Base-by-base conservation (phyloP, 2,888 invertebrate species). In the Sinohyriopsis cumingii region DNA sequence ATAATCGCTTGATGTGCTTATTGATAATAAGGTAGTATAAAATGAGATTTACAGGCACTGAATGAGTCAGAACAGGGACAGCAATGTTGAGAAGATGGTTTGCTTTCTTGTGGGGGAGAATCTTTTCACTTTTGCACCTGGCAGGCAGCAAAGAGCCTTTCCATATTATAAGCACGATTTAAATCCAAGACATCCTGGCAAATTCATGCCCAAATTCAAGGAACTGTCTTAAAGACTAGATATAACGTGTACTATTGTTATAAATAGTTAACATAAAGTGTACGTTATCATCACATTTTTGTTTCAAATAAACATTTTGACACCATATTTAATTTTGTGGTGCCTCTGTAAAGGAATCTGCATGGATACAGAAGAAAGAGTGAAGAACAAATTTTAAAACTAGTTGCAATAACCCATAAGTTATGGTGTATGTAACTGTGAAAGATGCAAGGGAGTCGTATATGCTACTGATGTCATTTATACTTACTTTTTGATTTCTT, bases 41-140 rank as follows among this genome's bases (percentile, higher is more conserved):
- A 67, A 73, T 57, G 69, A 66, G 19, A 19, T 73, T 9, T 69
- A 73, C 53, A 56, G 72, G 6, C 69, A 72, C 59, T 5, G 69
- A 55, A 25, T 64, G 55, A n/a, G n/a, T 25, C 54, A 62, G 15
- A 69, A 69, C 24, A 24, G 69, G 20, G 69, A 73, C 55, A 25
- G 24, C 22, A 67, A 67, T 61, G 65, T 73, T 19, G 6, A 5
- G n/a, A 22, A 33, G 7, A 28, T 65, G 12, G 56, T 65, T 18
- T 0, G 9, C 6, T 33, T 63, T 20, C 59, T 72, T 19, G 7
- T 19, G 20, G 22, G 19, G 2, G 54, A 62, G 3, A 54, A 68
- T 15, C 19, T 62, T 28, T 68, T 71, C 56, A 12, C 12, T 6
- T 19, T 22, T 19, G 22, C 12, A 28, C 12, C 4, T 24, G 68